phyloP scores from a whole-genome alignment of 2,888 invertebrate genomes.

The Holacanthella duospinosa region DNA sequence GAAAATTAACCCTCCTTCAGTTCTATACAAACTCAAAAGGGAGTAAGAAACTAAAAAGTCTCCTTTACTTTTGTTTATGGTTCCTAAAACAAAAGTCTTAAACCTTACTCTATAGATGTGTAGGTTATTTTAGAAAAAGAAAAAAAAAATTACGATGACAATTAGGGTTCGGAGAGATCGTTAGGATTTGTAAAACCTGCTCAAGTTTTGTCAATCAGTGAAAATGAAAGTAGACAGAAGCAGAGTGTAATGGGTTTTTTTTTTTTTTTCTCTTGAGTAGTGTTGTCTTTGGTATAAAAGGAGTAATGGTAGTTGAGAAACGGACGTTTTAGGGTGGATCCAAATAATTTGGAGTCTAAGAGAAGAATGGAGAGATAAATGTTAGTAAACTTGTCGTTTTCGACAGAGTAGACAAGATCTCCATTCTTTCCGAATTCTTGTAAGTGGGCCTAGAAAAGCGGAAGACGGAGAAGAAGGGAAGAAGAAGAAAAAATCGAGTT shows the following conservation, averaged over 20 bases:
- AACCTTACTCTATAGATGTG: too few relatives aligned
- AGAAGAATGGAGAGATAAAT: conserved; percentile 6
- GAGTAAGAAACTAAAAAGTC: too few relatives aligned
- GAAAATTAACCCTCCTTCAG: too few relatives aligned
- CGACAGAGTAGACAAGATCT: neutral
- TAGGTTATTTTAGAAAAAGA: too few relatives aligned
- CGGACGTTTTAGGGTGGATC: neutral
- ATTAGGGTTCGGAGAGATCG: too few relatives aligned
- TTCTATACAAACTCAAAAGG: too few relatives aligned
- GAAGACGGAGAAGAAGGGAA: neutral
- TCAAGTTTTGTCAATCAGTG: too few relatives aligned
- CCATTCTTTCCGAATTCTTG: neutral
- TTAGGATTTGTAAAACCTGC: too few relatives aligned
- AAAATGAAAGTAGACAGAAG: neutral
- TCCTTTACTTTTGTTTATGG: too few relatives aligned
- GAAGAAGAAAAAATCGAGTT: neutral
- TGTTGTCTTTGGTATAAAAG: neutral
- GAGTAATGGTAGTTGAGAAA: neutral
- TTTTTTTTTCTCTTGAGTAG: neutral
- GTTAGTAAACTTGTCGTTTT: neutral
- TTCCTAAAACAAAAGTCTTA: too few relatives aligned
- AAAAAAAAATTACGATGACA: too few relatives aligned
- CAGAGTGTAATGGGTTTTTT: neutral
- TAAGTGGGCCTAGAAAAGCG: too few relatives aligned
- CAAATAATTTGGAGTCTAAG: neutral